Base-by-base conservation (phyloP, 2,113 vertebrate species). In the Brachypodius melanocephalos region DNA sequence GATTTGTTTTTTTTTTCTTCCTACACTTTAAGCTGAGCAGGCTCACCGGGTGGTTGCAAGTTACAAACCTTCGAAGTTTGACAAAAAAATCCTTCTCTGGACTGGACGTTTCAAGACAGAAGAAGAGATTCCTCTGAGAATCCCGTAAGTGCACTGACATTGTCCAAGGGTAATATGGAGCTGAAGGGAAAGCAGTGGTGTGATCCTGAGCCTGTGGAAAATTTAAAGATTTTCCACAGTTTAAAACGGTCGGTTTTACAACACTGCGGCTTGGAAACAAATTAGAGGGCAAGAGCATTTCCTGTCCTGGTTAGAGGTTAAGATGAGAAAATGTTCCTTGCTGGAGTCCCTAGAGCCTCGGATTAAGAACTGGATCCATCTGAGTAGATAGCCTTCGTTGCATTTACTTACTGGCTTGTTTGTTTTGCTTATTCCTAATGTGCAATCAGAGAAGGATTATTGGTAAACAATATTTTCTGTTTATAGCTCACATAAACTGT, bases 31-130 rank as follows among this genome's bases (percentile, higher is more conserved):
- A 97, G 97, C 79, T 57, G 81, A 95, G n/a, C 97, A 96, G 73
- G 66, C 92, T 40, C 95, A 97, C 94, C 94, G 46, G 79, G 94
- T 98, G 58, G 97, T 91, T 36, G 96, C 95, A 22, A 97, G 97
- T 34, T 94, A 93, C 96, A 98, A 90, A 69, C 98, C 98, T 69
- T 98, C 97, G 1, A 93, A 83, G 7, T 98, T 98, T 65, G 98
- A 98, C 95, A 98, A 95, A 88, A 98, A 95, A 93, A 96, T 98
- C 62, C 97, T 98, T 15, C 74, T 98, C 72, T 98, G 98, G 98
- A 98, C 98, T 7, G 97, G 98, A 5, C 97, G 98, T 57, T 98
- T 98, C 97, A 98, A 97, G 94, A 95, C 93, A 0, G 90, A 97
- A 91, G 97, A 97, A 42, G 98, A 98, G 38, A 98, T 98, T 92